Conservation (phyloP, 2,797 vertebrate species). For the Galagoides demidoff region DNA sequence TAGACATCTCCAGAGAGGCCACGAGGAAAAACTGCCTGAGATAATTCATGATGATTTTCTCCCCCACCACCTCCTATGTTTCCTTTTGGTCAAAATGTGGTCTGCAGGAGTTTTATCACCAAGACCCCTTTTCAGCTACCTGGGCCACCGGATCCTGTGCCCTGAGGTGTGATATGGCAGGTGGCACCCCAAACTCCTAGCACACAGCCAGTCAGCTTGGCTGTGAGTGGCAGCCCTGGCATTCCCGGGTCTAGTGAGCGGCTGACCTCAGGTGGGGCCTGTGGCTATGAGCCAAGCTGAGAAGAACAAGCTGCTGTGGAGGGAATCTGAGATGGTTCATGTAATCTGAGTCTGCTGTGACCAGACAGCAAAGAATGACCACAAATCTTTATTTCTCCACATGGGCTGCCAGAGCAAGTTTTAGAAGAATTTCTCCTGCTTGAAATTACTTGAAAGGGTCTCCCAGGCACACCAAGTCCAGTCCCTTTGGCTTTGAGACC, state of each 20-base stretch:
- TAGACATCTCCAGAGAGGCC: neutral
- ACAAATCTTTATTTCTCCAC: neutral
- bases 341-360: neutral
- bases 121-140: neutral
- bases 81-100: neutral
- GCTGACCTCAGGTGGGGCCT: neutral
- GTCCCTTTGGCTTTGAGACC: neutral
- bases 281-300: neutral
- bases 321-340: neutral
- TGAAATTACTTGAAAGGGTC: neutral
- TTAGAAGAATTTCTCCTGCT: neutral
- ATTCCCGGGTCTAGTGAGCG: neutral
- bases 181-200: neutral
- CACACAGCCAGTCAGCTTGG: neutral
- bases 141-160: neutral
- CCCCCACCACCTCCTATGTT: neutral
- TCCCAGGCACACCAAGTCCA: neutral
- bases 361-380: neutral
- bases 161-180: neutral
- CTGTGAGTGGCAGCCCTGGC: neutral
- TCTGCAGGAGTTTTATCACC: neutral
- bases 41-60: neutral
- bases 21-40: neutral
- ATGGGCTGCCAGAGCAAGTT: neutral
- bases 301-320: neutral